Base-by-base conservation (phyloP, 2,113 vertebrate species). In the Grus americana region DNA sequence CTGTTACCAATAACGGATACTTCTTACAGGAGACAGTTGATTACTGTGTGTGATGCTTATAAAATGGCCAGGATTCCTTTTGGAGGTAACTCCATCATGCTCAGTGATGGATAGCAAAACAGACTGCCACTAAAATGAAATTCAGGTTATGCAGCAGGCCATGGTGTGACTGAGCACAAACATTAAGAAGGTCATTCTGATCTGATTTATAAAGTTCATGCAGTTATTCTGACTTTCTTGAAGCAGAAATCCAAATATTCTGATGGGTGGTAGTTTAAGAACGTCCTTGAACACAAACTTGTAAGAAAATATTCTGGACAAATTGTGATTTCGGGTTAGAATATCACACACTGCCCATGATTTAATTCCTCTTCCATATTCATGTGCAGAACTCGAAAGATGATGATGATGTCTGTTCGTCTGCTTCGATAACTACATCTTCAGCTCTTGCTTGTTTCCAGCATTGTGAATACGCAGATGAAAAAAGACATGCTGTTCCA, bases 291-390 rank as follows among this genome's bases (percentile, higher is more conserved):
- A 15, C 17, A 92, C 74, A 94, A 71, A 78, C 42, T 47, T 91
- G 29, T 78, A 71, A 78, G 79, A 86, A 93, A 86, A 71, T n/a
- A 19, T 44, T 92, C 82, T 57, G 55, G 65, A 68, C 40, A 83
- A 81, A 36, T 71, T 88, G 52, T 74, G 58, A 47, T 34, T 92
- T 80, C 7, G 44, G n/a, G 34, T 86, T 96, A 92, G 95, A 95
- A 83, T 86, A 80, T 74, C 42, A 73, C 62, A 90, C 38, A 10
- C 18, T 67, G 17, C 40, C 68, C 44, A 8, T 86, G 68, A 80
- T 91, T 94, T 95, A 94, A 94, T 93, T 90, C 58, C 46, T 88
- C 59, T 27, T 95, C 85, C 90, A 90, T 94, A 96, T 94, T 95
- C 90, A 95, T 86, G 85, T 63, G 55, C 62, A 86, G 91, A 96